phyloP scores from a whole-genome alignment of 2,113 vertebrate genomes.

The Ceuthmochares aereus region DNA sequence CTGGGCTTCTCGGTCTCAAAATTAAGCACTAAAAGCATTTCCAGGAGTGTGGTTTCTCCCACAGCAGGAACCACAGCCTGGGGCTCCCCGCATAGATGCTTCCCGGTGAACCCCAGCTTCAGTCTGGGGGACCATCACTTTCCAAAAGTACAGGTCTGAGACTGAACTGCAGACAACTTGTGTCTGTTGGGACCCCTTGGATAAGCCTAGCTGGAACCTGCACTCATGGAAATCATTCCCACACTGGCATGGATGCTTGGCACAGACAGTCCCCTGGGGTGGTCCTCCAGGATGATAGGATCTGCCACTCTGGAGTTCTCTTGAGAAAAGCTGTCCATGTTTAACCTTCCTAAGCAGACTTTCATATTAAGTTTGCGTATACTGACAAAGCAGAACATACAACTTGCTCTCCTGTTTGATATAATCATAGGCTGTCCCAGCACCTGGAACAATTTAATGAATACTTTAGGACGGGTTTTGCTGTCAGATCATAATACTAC shows the following conservation, averaged over 20 bases:
- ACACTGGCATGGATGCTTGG: accelerated
- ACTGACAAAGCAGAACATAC: not conserved
- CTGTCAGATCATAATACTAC: slow-evolving; percentile 1
- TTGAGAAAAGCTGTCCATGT: not conserved
- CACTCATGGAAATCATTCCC: accelerated
- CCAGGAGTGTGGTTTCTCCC: accelerated
- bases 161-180: not conserved
- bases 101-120: slow-evolving; percentile 27
- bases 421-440: slow-evolving; percentile 8
- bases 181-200: not conserved
- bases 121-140: not conserved
- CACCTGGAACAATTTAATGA: slow-evolving; percentile 42
- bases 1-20: not conserved
- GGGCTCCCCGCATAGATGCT: not conserved
- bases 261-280: accelerated
- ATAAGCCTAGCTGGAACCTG: not conserved
- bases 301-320: not conserved
- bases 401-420: not conserved
- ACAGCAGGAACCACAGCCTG: not conserved
- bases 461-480: not conserved
- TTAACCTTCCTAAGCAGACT: not conserved
- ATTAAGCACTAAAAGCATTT: not conserved
- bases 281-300: not conserved
- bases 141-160: not conserved
- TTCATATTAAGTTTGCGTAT: accelerated